A percentile compares a stretch with the other conserved stretches of the same genome.
Evolutionary conservation across 2,797 vertebrate genomes (phyloP).

Genomic region (Scyliorhinus canicula): DNA sequence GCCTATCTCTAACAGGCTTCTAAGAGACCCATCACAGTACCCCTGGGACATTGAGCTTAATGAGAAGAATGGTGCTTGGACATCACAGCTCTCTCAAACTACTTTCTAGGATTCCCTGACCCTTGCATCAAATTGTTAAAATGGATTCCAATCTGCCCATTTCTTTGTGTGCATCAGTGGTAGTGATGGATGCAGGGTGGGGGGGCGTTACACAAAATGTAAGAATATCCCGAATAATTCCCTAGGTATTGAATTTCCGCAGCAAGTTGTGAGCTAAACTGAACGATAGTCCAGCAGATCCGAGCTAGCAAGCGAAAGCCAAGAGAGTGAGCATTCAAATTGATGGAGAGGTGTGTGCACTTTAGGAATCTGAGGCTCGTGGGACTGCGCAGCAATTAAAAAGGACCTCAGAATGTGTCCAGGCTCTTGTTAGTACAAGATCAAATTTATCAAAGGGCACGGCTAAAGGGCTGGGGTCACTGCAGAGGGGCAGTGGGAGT

Average conservation of each 20-base stretch:
- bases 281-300: not conserved
- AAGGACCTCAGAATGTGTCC: not conserved
- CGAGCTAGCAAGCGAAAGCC: not conserved
- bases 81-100: not conserved
- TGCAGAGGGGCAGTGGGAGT: not conserved
- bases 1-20: not conserved
- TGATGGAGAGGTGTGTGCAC: not conserved
- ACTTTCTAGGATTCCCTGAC: not conserved
- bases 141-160: not conserved
- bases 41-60: not conserved
- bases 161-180: not conserved
- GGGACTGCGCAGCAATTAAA: not conserved
- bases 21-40: not conserved
- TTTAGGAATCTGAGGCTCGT: not conserved
- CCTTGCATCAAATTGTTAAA: not conserved
- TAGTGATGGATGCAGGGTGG: not conserved
- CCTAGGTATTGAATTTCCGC: not conserved
- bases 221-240: not conserved
- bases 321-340: not conserved
- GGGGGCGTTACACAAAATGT: not conserved
- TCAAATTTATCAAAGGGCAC: constrained; percentile 35
- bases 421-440: constrained; percentile 33
- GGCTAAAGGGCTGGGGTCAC: constrained; percentile 1
- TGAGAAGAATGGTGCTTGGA: not conserved
- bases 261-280: not conserved